Conservation (phyloP, 1,140 invertebrate species). For the Drosophila obscura region DNA sequence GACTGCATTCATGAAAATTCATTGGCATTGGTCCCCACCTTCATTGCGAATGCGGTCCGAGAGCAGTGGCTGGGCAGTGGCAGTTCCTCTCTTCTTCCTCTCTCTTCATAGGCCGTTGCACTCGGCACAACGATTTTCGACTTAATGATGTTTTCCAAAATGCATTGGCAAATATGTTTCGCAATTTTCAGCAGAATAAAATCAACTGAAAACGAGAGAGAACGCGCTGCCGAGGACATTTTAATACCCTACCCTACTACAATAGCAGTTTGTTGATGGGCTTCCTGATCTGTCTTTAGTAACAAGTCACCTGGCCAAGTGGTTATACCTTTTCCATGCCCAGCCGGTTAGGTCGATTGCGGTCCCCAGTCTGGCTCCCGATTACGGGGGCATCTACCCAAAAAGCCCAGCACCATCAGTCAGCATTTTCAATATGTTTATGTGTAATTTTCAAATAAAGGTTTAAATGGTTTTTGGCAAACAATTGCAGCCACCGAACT, state of each 20-base stretch:
- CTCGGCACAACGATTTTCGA: slow-evolving; percentile 68
- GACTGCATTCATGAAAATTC: slow-evolving; percentile 81
- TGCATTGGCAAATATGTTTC: slow-evolving; percentile 76
- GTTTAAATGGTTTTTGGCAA: slow-evolving; percentile 79
- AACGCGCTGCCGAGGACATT: no score
- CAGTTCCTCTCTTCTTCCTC: slow-evolving; percentile 6
- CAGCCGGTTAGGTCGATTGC: slow-evolving; percentile 14
- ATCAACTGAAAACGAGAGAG: slow-evolving; percentile 15
- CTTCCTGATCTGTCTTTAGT: no score
- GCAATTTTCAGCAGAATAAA: slow-evolving; percentile 52
- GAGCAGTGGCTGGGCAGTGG: background rate
- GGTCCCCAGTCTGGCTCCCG: slow-evolving; percentile 8
- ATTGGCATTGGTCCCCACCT: slow-evolving; percentile 53
- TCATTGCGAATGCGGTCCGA: slow-evolving; percentile 29
- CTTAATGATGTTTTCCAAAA: slow-evolving; percentile 79
- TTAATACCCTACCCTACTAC: background rate
- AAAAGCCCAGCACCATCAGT: background rate
- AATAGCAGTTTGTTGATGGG: no score
- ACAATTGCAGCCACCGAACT: slow-evolving; percentile 56
- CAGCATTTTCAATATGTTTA: slow-evolving; percentile 68
- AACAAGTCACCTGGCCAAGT: no score
- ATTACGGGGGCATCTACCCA: no score
- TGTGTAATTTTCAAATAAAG: slow-evolving; percentile 80
- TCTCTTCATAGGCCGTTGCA: slow-evolving; percentile 77
- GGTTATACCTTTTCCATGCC: background rate